phyloP scores from a whole-genome alignment of 2,797 vertebrate species.

The Xiphorhynchus erythropygius region DNA sequence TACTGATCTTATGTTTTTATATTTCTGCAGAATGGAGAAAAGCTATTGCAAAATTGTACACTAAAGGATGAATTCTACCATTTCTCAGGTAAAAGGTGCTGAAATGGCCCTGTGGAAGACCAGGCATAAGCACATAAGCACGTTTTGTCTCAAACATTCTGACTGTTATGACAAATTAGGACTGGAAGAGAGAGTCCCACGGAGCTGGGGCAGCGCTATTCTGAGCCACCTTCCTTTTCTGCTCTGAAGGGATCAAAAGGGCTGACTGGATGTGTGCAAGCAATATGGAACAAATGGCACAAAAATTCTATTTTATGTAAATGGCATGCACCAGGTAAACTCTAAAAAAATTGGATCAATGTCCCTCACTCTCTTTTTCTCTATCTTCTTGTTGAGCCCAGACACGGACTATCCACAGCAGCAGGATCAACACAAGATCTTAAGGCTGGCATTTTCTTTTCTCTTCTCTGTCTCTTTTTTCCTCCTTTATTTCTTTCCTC shows the following conservation, averaged over 20 bases:
- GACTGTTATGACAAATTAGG: fast-evolving
- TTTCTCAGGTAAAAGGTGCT: background rate
- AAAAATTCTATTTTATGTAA: background rate
- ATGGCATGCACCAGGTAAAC: background rate
- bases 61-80: background rate
- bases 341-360: background rate
- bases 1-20: background rate
- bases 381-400: background rate
- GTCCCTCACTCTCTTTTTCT: no score
- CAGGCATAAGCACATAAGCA: background rate
- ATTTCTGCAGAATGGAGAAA: background rate
- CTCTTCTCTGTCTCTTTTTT: background rate
- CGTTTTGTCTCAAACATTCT: background rate
- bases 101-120: background rate
- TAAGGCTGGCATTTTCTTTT: background rate
- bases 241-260: background rate
- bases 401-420: fast-evolving
- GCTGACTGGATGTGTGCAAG: background rate
- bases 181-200: fast-evolving
- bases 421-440: background rate
- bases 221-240: background rate
- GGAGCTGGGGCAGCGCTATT: background rate
- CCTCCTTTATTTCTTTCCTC: background rate
- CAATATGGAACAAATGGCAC: background rate
- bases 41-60: background rate